phyloP scores from a whole-genome alignment of 2,113 vertebrate species.

The Sclerurus mexicanus region DNA sequence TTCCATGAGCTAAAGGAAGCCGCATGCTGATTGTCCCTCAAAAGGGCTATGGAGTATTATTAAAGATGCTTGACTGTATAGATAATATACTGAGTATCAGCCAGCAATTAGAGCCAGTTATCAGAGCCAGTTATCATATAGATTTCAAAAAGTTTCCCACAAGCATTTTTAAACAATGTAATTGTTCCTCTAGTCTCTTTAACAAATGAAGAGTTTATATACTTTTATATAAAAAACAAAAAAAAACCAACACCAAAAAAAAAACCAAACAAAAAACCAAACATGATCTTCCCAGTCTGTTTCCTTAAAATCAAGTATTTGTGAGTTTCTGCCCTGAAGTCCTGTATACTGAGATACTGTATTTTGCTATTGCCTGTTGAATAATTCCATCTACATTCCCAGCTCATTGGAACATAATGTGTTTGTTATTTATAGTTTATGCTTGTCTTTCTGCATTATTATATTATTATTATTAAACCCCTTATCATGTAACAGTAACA shows the following conservation, averaged over 20 bases:
- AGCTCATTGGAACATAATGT: neutral
- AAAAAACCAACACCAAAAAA: no score
- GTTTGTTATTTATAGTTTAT: neutral
- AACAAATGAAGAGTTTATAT: neutral
- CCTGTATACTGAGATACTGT: neutral
- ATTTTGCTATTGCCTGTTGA: fast-evolving
- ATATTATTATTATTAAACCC: neutral
- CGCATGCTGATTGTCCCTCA: neutral
- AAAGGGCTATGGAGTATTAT: neutral
- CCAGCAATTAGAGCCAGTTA: neutral
- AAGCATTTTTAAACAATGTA: neutral
- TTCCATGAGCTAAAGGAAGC: neutral
- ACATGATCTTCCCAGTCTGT: fast-evolving
- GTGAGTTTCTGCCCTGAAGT: neutral
- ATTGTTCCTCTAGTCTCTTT: neutral
- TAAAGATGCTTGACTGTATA: neutral
- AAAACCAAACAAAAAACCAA: no score
- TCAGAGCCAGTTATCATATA: neutral
- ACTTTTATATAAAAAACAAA: neutral
- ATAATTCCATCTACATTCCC: neutral
- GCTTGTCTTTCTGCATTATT: neutral
- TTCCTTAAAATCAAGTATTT: neutral
- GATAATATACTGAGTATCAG: neutral
- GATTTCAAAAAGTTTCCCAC: neutral
- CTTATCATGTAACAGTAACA: neutral